phyloP scores from a whole-genome alignment of 2,797 vertebrate genomes.

The Menidia menidia region DNA sequence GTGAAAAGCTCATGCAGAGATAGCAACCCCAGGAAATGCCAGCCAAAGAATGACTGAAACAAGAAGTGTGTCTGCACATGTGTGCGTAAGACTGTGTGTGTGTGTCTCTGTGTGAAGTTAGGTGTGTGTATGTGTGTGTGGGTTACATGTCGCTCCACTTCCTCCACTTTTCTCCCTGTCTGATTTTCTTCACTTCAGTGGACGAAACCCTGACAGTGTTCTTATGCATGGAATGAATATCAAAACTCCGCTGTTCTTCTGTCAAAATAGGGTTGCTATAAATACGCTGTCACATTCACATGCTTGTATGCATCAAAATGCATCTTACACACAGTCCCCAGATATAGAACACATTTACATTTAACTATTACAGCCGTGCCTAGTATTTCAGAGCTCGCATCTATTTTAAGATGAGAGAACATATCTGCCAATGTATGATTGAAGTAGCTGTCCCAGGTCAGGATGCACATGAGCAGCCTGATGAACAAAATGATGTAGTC shows the following conservation, averaged over 20 bases:
- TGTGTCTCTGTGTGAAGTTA: slow-evolving; percentile 6
- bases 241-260: slow-evolving; percentile 44
- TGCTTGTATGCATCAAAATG: slow-evolving; percentile 2
- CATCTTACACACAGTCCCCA: slow-evolving; percentile 7
- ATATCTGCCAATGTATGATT: slow-evolving; percentile 13
- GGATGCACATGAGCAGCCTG: slow-evolving; percentile 17
- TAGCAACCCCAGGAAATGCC: slow-evolving; percentile 70
- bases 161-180: slow-evolving; percentile 55
- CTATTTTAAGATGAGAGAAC: slow-evolving; percentile 27
- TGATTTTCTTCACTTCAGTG: slow-evolving; percentile 55
- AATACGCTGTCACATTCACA: slow-evolving; percentile 33
- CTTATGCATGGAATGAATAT: slow-evolving; percentile 46
- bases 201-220: slow-evolving; percentile 52
- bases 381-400: slow-evolving; percentile 29
- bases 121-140: slow-evolving; percentile 27
- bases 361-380: slow-evolving; percentile 8
- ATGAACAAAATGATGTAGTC: slow-evolving; percentile 26
- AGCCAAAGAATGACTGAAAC: slow-evolving; percentile 68
- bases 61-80: slow-evolving; percentile 43
- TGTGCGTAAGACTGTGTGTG: slow-evolving; percentile 20
- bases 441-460: slow-evolving; percentile 21
- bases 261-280: slow-evolving; percentile 32
- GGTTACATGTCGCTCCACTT: slow-evolving; percentile 38
- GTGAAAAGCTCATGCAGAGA: slow-evolving; percentile 70
- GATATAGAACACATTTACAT: slow-evolving; percentile 45